A percentile compares a stretch with the other conserved stretches of the same genome.
Conservation (phyloP, 1,140 invertebrate species). For the Lepidurus couesii region DNA sequence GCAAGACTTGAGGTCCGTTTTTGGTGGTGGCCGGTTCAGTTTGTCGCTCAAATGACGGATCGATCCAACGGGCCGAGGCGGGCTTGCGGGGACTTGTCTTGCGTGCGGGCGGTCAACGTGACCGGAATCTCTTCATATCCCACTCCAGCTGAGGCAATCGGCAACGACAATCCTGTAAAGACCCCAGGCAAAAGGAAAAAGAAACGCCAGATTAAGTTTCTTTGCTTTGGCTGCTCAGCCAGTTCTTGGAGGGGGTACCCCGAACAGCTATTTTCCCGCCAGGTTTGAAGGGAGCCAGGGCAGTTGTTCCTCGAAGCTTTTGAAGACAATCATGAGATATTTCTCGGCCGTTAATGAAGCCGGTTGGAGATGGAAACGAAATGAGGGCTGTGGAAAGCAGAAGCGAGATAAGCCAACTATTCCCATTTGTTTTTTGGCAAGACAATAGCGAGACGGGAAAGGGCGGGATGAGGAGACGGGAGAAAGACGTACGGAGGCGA, state of each 20-base stretch:
- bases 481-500: neutral
- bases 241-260: neutral
- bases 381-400: slow-evolving; percentile 4
- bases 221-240: neutral
- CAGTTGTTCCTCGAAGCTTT: too few species aligned
- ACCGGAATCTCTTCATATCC: slow-evolving; percentile 17
- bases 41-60: slow-evolving; percentile 13
- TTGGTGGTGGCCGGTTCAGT: neutral
- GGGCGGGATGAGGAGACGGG: neutral
- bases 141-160: slow-evolving; percentile 1
- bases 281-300: too few species aligned
- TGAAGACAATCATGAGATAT: neutral
- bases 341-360: slow-evolving; percentile 16
- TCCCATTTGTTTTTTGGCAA: slow-evolving; percentile 22
- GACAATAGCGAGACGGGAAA: neutral
- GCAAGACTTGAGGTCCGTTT: too few species aligned
- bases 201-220: neutral
- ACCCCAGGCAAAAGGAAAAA: neutral
- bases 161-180: slow-evolving; percentile 21
- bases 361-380: neutral
- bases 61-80: neutral
- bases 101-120: slow-evolving; percentile 20
- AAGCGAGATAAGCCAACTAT: slow-evolving; percentile 4
- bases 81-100: neutral
- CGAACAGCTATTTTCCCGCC: too few species aligned